Evolutionary conservation across 2,797 vertebrate species (phyloP).

Genomic region (Propithecus perrieri): DNA sequence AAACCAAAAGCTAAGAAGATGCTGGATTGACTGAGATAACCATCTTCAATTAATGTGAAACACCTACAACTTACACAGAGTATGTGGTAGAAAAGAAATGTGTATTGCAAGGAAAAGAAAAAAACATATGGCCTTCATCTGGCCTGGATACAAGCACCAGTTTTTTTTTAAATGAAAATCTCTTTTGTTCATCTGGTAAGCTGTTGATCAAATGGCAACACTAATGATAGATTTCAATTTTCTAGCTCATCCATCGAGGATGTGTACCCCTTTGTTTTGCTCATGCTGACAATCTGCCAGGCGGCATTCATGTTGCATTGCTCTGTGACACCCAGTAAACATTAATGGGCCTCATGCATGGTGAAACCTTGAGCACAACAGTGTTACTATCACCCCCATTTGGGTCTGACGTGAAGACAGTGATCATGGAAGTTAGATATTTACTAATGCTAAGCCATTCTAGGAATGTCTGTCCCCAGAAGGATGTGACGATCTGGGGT

Average conservation of each 20-base stretch:
- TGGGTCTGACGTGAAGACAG: neutral
- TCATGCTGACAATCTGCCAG: neutral
- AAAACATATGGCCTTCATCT: neutral
- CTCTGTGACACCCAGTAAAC: too few species aligned
- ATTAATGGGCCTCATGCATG: neutral
- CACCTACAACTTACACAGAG: neutral
- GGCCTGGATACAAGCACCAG: neutral
- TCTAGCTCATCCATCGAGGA: neutral
- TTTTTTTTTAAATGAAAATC: slow-evolving; percentile 9
- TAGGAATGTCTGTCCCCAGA: neutral
- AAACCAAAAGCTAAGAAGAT: neutral
- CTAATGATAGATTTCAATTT: neutral
- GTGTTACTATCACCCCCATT: neutral
- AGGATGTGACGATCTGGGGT: neutral
- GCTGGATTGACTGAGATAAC: neutral
- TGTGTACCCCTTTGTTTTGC: neutral
- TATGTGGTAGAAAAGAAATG: neutral
- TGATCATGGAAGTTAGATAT: neutral
- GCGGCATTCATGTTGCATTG: neutral
- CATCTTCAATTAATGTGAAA: neutral
- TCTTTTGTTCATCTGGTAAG: neutral
- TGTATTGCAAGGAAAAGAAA: neutral
- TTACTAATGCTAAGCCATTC: neutral
- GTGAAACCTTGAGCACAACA: neutral
- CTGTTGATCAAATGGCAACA: neutral